These are phyloP conservation scores for Phortica magna DNA, from an alignment of 2,888 invertebrate species.

Conservation along the genomic window DNA sequence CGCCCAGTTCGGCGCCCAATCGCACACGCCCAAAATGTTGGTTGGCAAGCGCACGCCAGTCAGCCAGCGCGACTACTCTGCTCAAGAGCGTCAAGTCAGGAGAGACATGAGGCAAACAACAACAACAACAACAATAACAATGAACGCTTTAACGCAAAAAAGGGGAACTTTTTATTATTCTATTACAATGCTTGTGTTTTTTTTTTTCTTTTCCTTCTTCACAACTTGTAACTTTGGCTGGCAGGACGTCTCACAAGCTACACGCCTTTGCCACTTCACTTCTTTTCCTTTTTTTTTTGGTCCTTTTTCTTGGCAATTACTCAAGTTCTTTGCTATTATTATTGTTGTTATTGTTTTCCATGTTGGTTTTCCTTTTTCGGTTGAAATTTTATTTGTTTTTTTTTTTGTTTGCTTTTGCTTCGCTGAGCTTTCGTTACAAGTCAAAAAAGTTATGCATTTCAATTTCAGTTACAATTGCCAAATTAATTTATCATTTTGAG, in stretches of 20 bases:
- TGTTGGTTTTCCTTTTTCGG: background rate
- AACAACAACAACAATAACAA: background rate
- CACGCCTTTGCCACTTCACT: background rate
- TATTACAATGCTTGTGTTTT: conserved; percentile 45
- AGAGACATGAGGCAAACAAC: background rate
- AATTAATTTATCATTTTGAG: conserved; percentile 64
- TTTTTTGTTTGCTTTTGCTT: conserved; percentile 40
- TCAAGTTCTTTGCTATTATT: conserved; percentile 55
- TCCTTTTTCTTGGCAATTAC: conserved; percentile 64
- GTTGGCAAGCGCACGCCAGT: background rate
- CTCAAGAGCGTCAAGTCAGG: background rate
- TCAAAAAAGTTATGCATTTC: conserved; percentile 57
- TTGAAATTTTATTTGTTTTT: background rate
- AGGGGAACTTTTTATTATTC: conserved; percentile 50
- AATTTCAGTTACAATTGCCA: conserved; percentile 58
- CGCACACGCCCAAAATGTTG: background rate
- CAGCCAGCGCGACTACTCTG: background rate
- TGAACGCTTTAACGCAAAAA: conserved; percentile 28
- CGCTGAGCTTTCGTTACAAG: conserved; percentile 38
- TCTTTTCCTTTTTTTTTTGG: conserved; percentile 32
- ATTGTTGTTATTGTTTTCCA: conserved; percentile 13
- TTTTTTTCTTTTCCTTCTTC: conserved; percentile 31
- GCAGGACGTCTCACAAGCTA: background rate
- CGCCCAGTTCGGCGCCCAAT: conserved; percentile 40
- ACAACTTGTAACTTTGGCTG: conserved; percentile 6